These are phyloP conservation scores for Folsomia manolachei DNA, from an alignment of 2,888 invertebrate species.

Conservation along the genomic window DNA sequence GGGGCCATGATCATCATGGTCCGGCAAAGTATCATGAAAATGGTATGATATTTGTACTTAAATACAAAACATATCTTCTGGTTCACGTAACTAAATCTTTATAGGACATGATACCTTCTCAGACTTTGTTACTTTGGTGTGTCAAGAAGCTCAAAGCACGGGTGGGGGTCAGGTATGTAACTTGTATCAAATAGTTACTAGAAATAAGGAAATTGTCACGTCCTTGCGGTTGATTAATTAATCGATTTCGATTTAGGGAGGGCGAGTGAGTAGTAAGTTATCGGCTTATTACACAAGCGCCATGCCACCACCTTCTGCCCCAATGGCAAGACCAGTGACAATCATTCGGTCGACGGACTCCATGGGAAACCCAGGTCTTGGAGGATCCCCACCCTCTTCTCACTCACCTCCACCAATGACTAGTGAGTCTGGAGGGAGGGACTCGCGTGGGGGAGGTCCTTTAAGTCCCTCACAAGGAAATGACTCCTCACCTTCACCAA, in stretches of 20 bases:
- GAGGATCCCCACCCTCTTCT: slow-evolving; percentile 61
- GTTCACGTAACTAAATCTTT: background rate
- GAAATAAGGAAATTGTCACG: too few relatives aligned
- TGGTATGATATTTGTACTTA: slow-evolving; percentile 51
- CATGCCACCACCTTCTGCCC: slow-evolving; percentile 88
- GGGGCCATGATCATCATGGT: slow-evolving; percentile 56
- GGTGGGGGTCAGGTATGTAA: slow-evolving; percentile 22
- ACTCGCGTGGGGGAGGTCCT: slow-evolving; percentile 44
- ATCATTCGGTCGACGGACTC: slow-evolving; percentile 86
- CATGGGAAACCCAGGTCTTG: slow-evolving; percentile 45
- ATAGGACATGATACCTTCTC: slow-evolving; percentile 74
- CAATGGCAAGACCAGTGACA: slow-evolving; percentile 94
- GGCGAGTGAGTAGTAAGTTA: slow-evolving; percentile 56
- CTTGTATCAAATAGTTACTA: too few relatives aligned
- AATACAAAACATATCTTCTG: too few relatives aligned
- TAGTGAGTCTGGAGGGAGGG: slow-evolving; percentile 54
- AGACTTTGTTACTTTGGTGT: slow-evolving; percentile 95
- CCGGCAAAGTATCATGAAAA: slow-evolving; percentile 75
- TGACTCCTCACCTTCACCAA: slow-evolving; percentile 46
- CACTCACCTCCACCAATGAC: slow-evolving; percentile 59
- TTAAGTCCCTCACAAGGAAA: slow-evolving; percentile 50
- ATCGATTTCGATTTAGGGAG: background rate
- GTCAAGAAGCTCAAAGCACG: slow-evolving; percentile 78
- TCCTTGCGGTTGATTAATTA: background rate
- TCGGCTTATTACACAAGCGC: slow-evolving; percentile 85